Evolutionary conservation across 2,888 invertebrate genomes (phyloP), one percentile per base, ranked within the genome.

Genomic region (Fragum fragum): DNA sequence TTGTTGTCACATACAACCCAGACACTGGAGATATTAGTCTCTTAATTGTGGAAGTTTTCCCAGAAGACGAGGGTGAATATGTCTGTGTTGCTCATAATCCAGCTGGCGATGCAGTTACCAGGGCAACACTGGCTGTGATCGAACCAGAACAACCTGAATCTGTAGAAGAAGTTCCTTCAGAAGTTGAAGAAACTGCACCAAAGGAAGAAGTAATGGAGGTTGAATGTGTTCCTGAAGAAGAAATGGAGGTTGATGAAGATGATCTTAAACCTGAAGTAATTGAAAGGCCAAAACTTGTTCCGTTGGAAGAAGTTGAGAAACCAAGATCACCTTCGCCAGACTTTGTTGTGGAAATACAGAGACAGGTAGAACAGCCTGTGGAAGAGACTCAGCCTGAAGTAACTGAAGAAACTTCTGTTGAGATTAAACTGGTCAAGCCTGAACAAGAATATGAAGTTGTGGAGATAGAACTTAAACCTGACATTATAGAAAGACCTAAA

Each of bases 51-150:
- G 94, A 94, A 79, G 93, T 93, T 23, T 93, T 94, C 90, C 94
- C 94, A 11, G 94, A 94, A 76, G 94, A 94, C 72, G 92, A 92
- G 72, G 94, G 94, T 6, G 90, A 92, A 78, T 93, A 93, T 95
- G 98, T 98, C 94, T 99, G 99, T 94, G 96, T 98, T 42, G 97
- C 98, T 26, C 93, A 91, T 72, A 95, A 95, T 83, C 94, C 97
- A 93, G 98, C 98, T 92, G 99, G 99, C 79, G 98, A 98, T 95
- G 99, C 99, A 52, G 98, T 99, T 57, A 94, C 95, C 2, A 92
- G 95, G 29, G 94, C 95, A 73, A 90, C 90, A 76, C 84, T 94
- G 26, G 87, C 85, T 39, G 92, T 93, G n/a, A 73, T 84, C 7
- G 91, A 88, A 57, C 88, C 87, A n/a, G 88, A 89, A 71, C 87